phyloP scores from a whole-genome alignment of 92 coral and sea anemone genomes.

The Porites evermanni region DNA sequence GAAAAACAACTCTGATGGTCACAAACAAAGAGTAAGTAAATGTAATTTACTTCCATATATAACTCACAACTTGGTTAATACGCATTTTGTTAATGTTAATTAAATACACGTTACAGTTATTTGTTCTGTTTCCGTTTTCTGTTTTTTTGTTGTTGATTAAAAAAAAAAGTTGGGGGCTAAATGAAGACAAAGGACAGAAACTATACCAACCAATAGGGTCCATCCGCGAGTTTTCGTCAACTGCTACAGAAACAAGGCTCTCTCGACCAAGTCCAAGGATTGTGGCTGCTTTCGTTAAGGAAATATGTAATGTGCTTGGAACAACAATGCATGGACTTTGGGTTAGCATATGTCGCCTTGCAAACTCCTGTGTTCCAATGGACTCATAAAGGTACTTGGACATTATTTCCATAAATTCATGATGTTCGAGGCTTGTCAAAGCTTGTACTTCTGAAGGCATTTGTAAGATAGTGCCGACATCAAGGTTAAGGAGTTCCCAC shows the following conservation, averaged over 20 bases:
- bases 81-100: too few species aligned
- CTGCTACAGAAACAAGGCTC: slow-evolving; percentile 68
- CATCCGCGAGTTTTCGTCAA: slow-evolving; percentile 78
- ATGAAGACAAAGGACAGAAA: neutral
- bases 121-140: too few species aligned
- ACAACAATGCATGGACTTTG: slow-evolving; percentile 71
- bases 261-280: slow-evolving; percentile 84
- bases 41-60: too few species aligned
- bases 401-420: slow-evolving; percentile 62
- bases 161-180: too few species aligned
- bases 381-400: slow-evolving; percentile 64
- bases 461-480: slow-evolving; percentile 67
- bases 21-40: too few species aligned
- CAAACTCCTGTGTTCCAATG: slow-evolving; percentile 70
- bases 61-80: too few species aligned
- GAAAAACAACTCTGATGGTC: too few species aligned
- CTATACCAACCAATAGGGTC: slow-evolving; percentile 49
- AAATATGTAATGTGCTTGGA: slow-evolving; percentile 86
- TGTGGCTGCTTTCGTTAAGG: slow-evolving; percentile 83
- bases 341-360: slow-evolving; percentile 64
- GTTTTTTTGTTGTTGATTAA: too few species aligned
- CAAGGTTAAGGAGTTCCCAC: slow-evolving; percentile 90
- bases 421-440: slow-evolving; percentile 12
- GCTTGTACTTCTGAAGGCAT: slow-evolving; percentile 61
- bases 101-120: too few species aligned